A percentile compares a stretch with the other conserved stretches of the same genome.
Conservation (phyloP, 2,113 vertebrate species). For the Neodontobutis hainanensis region DNA sequence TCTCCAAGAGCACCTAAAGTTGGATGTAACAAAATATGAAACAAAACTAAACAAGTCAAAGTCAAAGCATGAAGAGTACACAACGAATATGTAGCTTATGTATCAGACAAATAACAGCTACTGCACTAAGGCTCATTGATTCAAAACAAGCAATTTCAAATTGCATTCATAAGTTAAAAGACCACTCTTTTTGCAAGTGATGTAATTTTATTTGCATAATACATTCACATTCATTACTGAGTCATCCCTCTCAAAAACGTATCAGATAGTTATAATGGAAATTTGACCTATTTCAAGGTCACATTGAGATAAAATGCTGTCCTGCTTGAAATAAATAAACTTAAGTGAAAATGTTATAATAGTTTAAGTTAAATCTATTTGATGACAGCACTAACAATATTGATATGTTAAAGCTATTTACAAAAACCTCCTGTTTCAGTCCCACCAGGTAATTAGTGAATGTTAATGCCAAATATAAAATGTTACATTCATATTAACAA, state of each 20-base stretch:
- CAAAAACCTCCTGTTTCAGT: slow-evolving; percentile 23
- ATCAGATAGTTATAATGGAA: slow-evolving; percentile 30
- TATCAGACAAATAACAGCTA: too few species aligned
- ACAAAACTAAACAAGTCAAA: too few species aligned
- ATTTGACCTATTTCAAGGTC: slow-evolving; percentile 16
- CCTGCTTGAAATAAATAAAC: slow-evolving; percentile 36
- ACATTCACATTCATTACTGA: slow-evolving; percentile 78
- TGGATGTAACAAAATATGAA: too few species aligned
- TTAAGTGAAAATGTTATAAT: slow-evolving; percentile 18
- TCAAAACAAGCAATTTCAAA: too few species aligned
- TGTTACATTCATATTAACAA: slow-evolving; percentile 31
- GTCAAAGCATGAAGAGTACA: too few species aligned
- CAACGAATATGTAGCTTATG: too few species aligned
- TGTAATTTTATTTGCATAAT: slow-evolving; percentile 77
- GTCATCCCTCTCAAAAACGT: slow-evolving; percentile 64
- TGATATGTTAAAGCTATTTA: slow-evolving; percentile 43
- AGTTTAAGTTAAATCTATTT: slow-evolving; percentile 22
- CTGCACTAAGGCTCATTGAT: too few species aligned
- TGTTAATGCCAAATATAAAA: slow-evolving; percentile 31
- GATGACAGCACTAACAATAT: slow-evolving; percentile 38
- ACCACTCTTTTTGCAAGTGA: slow-evolving; percentile 13
- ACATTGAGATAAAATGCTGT: slow-evolving; percentile 30
- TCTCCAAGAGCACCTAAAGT: too few species aligned
- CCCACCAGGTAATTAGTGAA: slow-evolving; percentile 17
- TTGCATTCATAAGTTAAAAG: background rate